These are phyloP conservation scores for Resseliella maxima DNA, from an alignment of 2,888 invertebrate genomes.

Conservation along the genomic window DNA sequence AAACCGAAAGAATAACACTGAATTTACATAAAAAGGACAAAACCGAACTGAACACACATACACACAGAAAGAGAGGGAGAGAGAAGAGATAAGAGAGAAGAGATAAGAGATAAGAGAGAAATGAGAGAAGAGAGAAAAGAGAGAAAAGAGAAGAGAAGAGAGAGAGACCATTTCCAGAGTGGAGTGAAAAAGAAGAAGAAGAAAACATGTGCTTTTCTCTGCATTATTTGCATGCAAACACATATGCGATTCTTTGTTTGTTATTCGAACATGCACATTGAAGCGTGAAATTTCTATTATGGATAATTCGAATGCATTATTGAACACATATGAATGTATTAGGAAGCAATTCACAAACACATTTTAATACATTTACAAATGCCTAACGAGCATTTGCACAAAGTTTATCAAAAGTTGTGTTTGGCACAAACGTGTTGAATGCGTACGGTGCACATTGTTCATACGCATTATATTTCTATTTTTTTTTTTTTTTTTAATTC, in stretches of 20 bases:
- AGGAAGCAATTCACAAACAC: too few relatives aligned
- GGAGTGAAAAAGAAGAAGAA: too few relatives aligned
- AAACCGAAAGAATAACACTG: not conserved
- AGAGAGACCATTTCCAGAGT: too few relatives aligned
- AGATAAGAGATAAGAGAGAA: too few relatives aligned
- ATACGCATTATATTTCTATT: not conserved
- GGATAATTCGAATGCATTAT: too few relatives aligned
- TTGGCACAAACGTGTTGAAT: too few relatives aligned
- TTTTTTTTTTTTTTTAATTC: not conserved
- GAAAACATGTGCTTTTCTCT: slow-evolving; percentile 41
- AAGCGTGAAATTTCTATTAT: slow-evolving; percentile 56
- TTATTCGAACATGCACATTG: not conserved
- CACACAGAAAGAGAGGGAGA: too few relatives aligned
- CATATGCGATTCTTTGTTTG: not conserved
- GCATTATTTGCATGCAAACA: slow-evolving; percentile 47
- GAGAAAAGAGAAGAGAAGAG: too few relatives aligned
- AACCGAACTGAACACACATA: not conserved
- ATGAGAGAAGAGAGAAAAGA: too few relatives aligned
- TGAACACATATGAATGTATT: too few relatives aligned
- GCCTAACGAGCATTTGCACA: not conserved
- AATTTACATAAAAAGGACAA: slow-evolving; percentile 40
- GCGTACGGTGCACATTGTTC: slow-evolving; percentile 35
- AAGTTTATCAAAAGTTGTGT: too few relatives aligned
- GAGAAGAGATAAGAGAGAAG: too few relatives aligned
- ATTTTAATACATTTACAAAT: not conserved